Evolutionary conservation across 2,797 vertebrate genomes (phyloP), one percentile per base, ranked within the genome.

Genomic region (Nyctibius grandis): DNA sequence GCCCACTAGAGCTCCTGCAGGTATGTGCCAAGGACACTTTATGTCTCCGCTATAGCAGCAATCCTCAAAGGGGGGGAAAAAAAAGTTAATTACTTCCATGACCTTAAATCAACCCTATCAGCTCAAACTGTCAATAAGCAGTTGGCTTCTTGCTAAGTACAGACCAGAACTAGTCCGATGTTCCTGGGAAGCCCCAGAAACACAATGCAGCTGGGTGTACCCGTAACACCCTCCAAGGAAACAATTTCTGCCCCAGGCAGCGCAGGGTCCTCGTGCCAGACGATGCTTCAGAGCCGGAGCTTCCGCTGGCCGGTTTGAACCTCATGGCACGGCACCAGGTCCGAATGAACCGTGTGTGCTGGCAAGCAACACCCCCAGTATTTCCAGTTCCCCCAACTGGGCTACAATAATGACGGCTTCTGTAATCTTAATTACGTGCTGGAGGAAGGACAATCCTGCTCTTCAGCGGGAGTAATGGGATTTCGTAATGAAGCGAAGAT

Each of bases 71-170:
- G 8, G 22, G 14, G 19, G 3, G 1, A 11, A 12, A 14, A 28
- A 45, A 31, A 13, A 47, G 18, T 65, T 42, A 63, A 91, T 94
- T 83, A 94, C 78, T 93, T 85, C 64, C 15, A 22, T 91, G 92
- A 94, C 95, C 95, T 93, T 79, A 92, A 74, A 87, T 85, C 81
- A 94, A 95, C 84, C n/a, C 78, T 54, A 87, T 91, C 42, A 11
- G 69, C 84, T 89, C 78, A 57, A 72, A 74, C 72, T 75, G 77
- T 83, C 93, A 87, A 68, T 85, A 67, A 82, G 72, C 81, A 91
- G 68, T 44, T 70, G 77, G 80, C 85, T 77, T 90, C 89, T 89
- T 47, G 53, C 86, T 91, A 67, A 89, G 82, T 23, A 92, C 57
- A 81, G 79, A 67, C 34, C 76, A 85, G 77, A 88, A 82, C 44